Conservation (phyloP, 2,113 vertebrate species). For the Clarias magur region DNA sequence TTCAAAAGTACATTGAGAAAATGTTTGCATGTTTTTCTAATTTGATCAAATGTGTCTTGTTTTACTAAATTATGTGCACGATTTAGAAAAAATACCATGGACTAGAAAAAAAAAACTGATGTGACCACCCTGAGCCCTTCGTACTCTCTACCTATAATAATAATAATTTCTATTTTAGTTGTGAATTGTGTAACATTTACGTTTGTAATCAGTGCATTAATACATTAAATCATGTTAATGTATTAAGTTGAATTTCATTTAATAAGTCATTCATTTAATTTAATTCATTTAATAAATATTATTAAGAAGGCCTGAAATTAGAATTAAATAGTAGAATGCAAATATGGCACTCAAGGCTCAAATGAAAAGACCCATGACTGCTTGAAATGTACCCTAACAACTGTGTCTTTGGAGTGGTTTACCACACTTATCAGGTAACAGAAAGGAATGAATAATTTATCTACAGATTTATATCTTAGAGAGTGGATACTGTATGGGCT, state of each 20-base stretch:
- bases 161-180: background rate
- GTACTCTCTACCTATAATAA: too few relatives aligned
- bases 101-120: too few relatives aligned
- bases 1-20: too few relatives aligned
- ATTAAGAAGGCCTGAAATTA: background rate
- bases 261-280: too few relatives aligned
- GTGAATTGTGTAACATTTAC: background rate
- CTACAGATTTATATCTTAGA: conserved; percentile 9
- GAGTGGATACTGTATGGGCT: conserved; percentile 1
- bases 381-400: conserved; percentile 22
- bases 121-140: too few relatives aligned
- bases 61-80: too few relatives aligned
- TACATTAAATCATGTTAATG: background rate
- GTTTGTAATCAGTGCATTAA: background rate
- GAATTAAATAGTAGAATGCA: conserved; percentile 19
- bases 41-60: too few relatives aligned
- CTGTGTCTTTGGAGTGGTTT: conserved; percentile 5
- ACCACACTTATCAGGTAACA: conserved; percentile 44
- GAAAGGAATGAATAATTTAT: conserved; percentile 42
- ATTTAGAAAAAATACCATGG: too few relatives aligned
- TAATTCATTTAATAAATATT: too few relatives aligned
- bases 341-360: background rate
- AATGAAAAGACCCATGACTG: background rate
- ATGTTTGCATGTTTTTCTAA: too few relatives aligned
- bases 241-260: background rate